Conservation (phyloP, 2,113 vertebrate genomes). For the Chloroceryle aenea region DNA sequence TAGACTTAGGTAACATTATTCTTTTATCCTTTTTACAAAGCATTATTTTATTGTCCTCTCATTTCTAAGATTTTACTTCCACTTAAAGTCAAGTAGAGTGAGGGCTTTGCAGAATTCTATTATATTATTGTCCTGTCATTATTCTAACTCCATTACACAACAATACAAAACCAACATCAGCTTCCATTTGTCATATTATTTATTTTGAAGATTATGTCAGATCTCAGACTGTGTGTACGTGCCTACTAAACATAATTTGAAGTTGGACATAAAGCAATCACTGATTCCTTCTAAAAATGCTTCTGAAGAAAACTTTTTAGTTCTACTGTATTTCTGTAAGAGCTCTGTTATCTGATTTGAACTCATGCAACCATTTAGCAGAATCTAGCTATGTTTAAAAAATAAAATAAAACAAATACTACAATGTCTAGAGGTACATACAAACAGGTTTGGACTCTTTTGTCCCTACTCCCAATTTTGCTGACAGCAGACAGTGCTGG, state of each 20-base stretch:
- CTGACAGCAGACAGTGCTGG: not conserved
- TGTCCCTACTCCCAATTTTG: not conserved
- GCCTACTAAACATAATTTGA: slow-evolving; percentile 49
- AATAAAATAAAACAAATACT: not conserved
- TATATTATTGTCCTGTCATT: slow-evolving; percentile 67
- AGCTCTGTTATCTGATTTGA: not conserved
- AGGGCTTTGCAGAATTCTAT: slow-evolving; percentile 66
- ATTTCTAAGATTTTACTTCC: slow-evolving; percentile 71
- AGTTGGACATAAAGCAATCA: slow-evolving; percentile 2
- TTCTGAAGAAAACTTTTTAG: not conserved
- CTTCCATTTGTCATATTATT: slow-evolving; percentile 68
- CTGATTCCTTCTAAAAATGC: not conserved
- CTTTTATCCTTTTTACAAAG: slow-evolving; percentile 75
- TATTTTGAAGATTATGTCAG: slow-evolving; percentile 53
- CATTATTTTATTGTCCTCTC: slow-evolving; percentile 74
- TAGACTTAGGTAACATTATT: slow-evolving; percentile 69
- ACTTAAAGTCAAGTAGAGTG: slow-evolving; percentile 70
- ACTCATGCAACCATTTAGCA: not conserved
- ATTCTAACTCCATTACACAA: slow-evolving; percentile 69
- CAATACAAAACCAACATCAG: slow-evolving; percentile 54
- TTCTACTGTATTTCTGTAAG: not conserved
- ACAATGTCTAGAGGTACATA: not conserved
- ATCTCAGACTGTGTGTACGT: slow-evolving; percentile 22
- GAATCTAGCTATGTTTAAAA: not conserved
- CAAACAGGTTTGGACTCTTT: not conserved